phyloP scores from a whole-genome alignment of 2,888 invertebrate species.

The Amphipoea lucens region DNA sequence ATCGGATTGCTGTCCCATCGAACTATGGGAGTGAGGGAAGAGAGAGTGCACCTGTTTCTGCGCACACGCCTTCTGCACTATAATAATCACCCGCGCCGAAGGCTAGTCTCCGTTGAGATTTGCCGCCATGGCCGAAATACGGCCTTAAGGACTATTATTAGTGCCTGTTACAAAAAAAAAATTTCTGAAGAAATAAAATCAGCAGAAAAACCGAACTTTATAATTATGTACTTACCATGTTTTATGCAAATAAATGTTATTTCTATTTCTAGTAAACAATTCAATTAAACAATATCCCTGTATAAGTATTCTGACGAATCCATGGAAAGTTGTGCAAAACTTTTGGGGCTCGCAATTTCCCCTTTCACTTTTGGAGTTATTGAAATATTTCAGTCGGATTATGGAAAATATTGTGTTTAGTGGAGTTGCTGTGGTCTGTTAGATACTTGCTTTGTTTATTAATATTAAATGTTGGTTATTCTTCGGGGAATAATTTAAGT shows the following conservation, averaged over 20 bases:
- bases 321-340: slow-evolving; percentile 59
- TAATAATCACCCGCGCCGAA: too few species aligned
- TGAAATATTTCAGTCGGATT: slow-evolving; percentile 65
- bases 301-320: slow-evolving; percentile 61
- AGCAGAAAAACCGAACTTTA: too few species aligned
- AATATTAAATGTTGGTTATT: slow-evolving; percentile 39
- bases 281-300: slow-evolving; percentile 47
- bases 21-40: too few species aligned
- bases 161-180: not conserved
- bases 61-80: too few species aligned
- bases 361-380: slow-evolving; percentile 58
- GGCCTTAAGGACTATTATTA: too few species aligned
- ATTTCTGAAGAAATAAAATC: not conserved
- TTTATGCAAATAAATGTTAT: not conserved
- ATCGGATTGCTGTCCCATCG: too few species aligned
- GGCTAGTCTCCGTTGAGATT: too few species aligned
- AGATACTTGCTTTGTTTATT: slow-evolving; percentile 45
- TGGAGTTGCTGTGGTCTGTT: slow-evolving; percentile 56
- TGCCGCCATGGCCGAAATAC: too few species aligned
- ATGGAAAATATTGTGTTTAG: slow-evolving; percentile 49
- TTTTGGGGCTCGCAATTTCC: slow-evolving; percentile 64
- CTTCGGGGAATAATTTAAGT: slow-evolving; percentile 25
- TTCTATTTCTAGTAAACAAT: slow-evolving; percentile 20
- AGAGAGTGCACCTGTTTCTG: too few species aligned
- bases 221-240: not conserved